Evolutionary conservation across 2,797 vertebrate genomes (phyloP), one percentile per base, ranked within the genome.

Genomic region (Pelochelys cantorii): DNA sequence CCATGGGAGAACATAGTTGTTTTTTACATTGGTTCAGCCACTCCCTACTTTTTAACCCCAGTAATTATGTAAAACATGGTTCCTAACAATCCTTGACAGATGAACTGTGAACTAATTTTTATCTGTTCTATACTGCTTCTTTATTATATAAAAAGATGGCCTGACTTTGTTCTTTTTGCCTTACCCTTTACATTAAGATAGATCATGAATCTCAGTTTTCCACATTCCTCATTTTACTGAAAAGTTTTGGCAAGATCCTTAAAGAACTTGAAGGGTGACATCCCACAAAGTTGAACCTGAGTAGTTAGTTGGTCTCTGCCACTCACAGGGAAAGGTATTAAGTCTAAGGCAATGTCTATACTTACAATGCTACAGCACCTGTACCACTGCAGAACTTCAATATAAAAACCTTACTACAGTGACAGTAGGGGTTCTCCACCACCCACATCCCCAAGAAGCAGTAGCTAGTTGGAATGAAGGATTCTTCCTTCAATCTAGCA

Each of bases 271-370:
- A 85, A 92, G 42, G 78, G 12, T 89, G 78, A 18, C 18, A 34
- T 85, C 85, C 85, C 42, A 62, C 86, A 68, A 81, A 91, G 77
- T 18, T 83, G 86, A 94, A 87, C 3, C 7, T 56, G 54, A 88
- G 60, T 1, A 48, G 42, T 48, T 48, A 85, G n/a, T 48, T 27
- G 13, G 77, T 75, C 85, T 82, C 68, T 17, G 22, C 15, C 2
- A 88, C 7, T 83, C 57, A 84, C 79, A 83, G 25, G 83, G 42
- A 42, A 55, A 37, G 20, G 20, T 4, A 2, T 53, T 60, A 88
- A 87, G 29, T 71, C 5, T 71, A 37, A 71, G 65, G 34, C 68
- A 37, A 37, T 71, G 34, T 37, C 68, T 71, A 71, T 8, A 20
- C 20, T 37, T 37, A 71, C 34, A 71, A 71, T 11, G 18, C 34